Evolutionary conservation across 2,113 vertebrate genomes (phyloP), one percentile per base, ranked within the genome.

Genomic region (Opisthocomus hoazin): DNA sequence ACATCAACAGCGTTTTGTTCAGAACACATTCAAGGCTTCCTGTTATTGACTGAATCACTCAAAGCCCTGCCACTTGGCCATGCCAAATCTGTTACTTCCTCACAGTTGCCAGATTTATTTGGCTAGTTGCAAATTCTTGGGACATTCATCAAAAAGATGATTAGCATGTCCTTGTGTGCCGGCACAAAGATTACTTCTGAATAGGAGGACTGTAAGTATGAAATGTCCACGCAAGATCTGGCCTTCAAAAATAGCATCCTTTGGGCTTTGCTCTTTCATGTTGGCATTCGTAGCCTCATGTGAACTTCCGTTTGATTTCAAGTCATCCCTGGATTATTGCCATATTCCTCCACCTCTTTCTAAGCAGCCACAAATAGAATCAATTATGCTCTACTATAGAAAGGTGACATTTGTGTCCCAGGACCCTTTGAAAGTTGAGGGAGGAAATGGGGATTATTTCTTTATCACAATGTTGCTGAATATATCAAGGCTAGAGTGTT

Each of bases 181-280:
- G 2, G 86, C 68, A 70, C 73, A 71, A 77, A 88, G 90, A 80
- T 76, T 58, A 34, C 53, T 91, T 18, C 43, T 92, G 80, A 89
- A 73, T 1, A 46, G 68, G 43, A 74, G 68, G 57, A 82, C 45
- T 3, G 3, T 29, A 68, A 77, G 82, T 39, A 30, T 91, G 90
- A 7, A 17, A 79, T 27, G 70, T 43, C 91, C 78, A 82, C 43
- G 12, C 34, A 65, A 86, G 87, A 79, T 69, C 50, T 78, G 60
- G 29, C 46, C 88, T 81, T 96, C 97, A 96, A 97, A 97, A 98
- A 97, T 96, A 97, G 95, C 75, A 78, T 63, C 91, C 82, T 96
- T 91, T 63, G 84, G 88, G 91, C 73, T 95, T 70, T 82, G 79
- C 57, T 93, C 89, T 95, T 96, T 93, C 56, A 64, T 81, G 92